These are phyloP conservation scores for Portunus trituberculatus DNA, from an alignment of 1,140 invertebrate species.

Conservation along the genomic window DNA sequence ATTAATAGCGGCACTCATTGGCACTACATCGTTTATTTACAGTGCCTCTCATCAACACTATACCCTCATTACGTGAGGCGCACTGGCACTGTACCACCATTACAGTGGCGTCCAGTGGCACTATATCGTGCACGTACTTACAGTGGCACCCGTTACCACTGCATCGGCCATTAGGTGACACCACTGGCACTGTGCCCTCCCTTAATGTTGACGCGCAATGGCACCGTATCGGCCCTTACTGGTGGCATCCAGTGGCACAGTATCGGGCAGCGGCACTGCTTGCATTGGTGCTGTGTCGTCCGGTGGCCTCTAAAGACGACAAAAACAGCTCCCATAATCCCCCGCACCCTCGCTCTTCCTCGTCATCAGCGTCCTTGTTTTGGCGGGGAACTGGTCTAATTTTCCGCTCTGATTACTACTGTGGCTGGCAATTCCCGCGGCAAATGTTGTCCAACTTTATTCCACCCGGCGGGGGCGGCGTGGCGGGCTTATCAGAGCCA, in stretches of 20 bases:
- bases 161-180: no score
- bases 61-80: neutral
- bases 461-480: neutral
- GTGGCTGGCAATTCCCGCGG: slow-evolving; percentile 28
- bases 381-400: slow-evolving; percentile 40
- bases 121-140: neutral
- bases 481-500: neutral
- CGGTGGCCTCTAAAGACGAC: neutral
- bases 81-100: neutral
- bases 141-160: neutral
- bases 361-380: slow-evolving; percentile 31
- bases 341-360: slow-evolving; percentile 31
- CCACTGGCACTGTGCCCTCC: no score
- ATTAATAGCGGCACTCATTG: neutral
- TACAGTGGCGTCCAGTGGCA: neutral
- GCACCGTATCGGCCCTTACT: neutral
- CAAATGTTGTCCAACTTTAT: slow-evolving; percentile 53
- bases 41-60: no score
- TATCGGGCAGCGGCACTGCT: neutral
- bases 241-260: neutral
- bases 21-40: no score
- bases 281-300: neutral
- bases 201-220: neutral
- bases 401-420: slow-evolving; percentile 56
- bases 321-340: slow-evolving; percentile 2